Conservation (phyloP, 2,888 invertebrate species). For the Nomada ferruginata region DNA sequence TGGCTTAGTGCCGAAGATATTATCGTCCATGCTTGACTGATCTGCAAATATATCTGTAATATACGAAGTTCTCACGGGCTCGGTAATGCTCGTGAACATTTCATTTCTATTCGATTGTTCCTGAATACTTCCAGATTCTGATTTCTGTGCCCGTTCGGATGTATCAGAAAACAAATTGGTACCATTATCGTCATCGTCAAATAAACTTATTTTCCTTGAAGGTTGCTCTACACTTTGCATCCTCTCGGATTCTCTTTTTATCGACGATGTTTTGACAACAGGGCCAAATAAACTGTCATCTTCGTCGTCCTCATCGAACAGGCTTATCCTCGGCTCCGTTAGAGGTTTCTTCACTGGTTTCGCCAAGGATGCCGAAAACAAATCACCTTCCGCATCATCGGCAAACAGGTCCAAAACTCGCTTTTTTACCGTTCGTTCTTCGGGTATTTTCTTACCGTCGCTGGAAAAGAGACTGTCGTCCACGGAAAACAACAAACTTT, state of each 20-base stretch:
- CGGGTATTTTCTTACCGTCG: slow-evolving; percentile 61
- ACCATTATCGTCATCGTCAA: slow-evolving; percentile 69
- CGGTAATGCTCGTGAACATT: slow-evolving; percentile 44
- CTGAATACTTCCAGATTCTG: slow-evolving; percentile 57
- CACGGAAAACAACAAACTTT: slow-evolving; percentile 75
- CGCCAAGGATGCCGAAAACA: slow-evolving; percentile 75
- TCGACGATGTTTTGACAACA: slow-evolving; percentile 42
- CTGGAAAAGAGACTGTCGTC: slow-evolving; percentile 80
- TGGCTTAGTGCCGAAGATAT: slow-evolving; percentile 76
- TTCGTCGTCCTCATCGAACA: slow-evolving; percentile 79
- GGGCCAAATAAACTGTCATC: slow-evolving; percentile 75
- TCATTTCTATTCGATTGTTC: slow-evolving; percentile 44
- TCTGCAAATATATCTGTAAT: slow-evolving; percentile 78
- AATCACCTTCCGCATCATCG: slow-evolving; percentile 77
- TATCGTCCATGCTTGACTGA: slow-evolving; percentile 78
- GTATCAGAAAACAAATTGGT: slow-evolving; percentile 61
- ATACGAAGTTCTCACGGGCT: slow-evolving; percentile 68
- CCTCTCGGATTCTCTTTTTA: slow-evolving; percentile 55
- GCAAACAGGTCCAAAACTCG: slow-evolving; percentile 74
- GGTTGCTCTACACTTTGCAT: slow-evolving; percentile 35
- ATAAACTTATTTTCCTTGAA: slow-evolving; percentile 62
- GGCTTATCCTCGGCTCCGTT: slow-evolving; percentile 71
- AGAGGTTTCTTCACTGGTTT: slow-evolving; percentile 73
- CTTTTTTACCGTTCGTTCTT: slow-evolving; percentile 61
- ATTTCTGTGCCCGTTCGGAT: slow-evolving; percentile 48